A percentile compares a stretch with the other conserved stretches of the same genome.
Conservation (phyloP, 2,797 vertebrate genomes). For the Urophycis tenuis region DNA sequence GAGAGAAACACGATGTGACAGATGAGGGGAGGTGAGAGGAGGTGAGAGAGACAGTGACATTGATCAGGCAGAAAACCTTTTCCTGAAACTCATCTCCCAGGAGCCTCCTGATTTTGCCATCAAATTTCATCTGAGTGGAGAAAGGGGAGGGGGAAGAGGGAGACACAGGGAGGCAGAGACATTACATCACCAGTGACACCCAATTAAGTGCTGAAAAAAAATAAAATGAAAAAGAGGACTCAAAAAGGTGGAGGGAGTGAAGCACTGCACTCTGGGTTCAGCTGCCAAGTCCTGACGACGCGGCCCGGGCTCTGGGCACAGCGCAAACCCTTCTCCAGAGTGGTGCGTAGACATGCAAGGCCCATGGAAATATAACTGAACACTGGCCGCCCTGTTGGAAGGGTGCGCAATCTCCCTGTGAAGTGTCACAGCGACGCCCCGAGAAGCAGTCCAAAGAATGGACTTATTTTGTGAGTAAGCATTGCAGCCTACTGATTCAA, state of each 20-base stretch:
- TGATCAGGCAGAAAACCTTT: conserved; percentile 67
- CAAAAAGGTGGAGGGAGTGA: background rate
- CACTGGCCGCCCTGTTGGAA: background rate
- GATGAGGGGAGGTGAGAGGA: conserved; percentile 1
- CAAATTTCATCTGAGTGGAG: conserved; percentile 77
- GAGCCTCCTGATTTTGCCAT: conserved; percentile 78
- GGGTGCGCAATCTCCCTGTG: background rate
- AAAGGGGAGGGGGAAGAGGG: conserved; percentile 38
- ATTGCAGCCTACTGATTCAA: no score
- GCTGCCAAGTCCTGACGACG: background rate
- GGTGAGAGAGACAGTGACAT: background rate
- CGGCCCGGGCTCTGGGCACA: background rate
- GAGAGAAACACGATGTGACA: background rate
- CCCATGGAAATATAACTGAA: background rate
- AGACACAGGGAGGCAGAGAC: conserved; percentile 25
- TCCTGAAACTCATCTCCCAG: conserved; percentile 84
- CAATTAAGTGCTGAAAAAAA: conserved; percentile 43
- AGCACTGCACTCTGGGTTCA: background rate
- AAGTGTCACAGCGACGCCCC: background rate
- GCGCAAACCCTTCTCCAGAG: background rate
- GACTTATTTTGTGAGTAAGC: background rate
- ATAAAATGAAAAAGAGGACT: background rate
- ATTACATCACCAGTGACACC: conserved; percentile 58
- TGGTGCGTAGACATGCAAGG: background rate
- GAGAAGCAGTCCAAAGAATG: no score